Evolutionary conservation across 2,797 vertebrate genomes (phyloP), one percentile per base, ranked within the genome.

Genomic region (Paramormyrops hopkinsi): DNA sequence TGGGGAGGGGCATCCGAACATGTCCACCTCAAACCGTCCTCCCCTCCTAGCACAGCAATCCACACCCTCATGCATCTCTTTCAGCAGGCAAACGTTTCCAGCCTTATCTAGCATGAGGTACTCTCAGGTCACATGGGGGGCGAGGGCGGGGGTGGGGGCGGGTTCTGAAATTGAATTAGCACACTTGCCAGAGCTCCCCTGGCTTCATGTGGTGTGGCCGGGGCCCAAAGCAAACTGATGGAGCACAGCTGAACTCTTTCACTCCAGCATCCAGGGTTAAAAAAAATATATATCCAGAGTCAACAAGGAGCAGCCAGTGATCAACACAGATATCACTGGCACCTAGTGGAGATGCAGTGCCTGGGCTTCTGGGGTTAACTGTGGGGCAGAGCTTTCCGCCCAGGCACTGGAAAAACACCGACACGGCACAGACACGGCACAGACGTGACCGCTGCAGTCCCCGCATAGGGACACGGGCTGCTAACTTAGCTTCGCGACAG

Each of bases 211-310:
- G 37, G 56, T 56, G 44, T 87, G 86, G 54, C 56, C 1, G 8
- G 37, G 48, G 88, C 94, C 93, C 65, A 87, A 56, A 90, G 92
- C 92, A 89, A 76, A 92, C 91, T 88, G 29, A 62, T 14, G 7
- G 22, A 69, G 19, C 44, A 48, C 41, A 84, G 82, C 59, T 50
- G 51, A 89, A 86, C 69, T n/a, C 82, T 29, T 51, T 8, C 4
- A 46, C 62, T 83, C 22, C 46, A 19, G 53, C 37, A 48, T 62
- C 37, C n/a, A 33, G 65, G n/a, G 14, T 17, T 37, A 12, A 85
- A 82, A 62, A 62, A 22, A n/a, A 62, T 25, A 59, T 22, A 59
- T 22, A 54, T 19, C 50, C 51, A 82, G 46, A 41, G 44, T 4
- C n/a, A 25, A 46, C 46, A 22, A 85, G 4, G 48, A 85, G 83